Evolutionary conservation across 2,113 vertebrate species (phyloP).

Genomic region (Calcarius ornatus): DNA sequence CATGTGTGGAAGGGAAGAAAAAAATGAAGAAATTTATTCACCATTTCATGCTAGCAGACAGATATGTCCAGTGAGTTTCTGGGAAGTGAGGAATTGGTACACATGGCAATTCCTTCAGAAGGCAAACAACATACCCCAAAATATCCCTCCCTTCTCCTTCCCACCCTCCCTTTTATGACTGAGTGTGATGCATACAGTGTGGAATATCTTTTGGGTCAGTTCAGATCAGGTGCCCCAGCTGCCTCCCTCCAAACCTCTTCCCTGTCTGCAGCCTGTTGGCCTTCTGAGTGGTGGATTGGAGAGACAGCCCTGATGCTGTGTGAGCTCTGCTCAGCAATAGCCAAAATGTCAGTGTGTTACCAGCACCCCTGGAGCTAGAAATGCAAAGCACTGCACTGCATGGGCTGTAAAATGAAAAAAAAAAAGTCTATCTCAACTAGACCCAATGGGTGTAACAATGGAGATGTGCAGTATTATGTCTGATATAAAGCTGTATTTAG

Average conservation of each 20-base stretch:
- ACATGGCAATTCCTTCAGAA: background rate
- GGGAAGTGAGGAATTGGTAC: background rate
- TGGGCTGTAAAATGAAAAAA: background rate
- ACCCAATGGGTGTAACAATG: background rate
- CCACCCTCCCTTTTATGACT: background rate
- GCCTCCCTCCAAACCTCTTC: background rate
- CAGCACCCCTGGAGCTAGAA: background rate
- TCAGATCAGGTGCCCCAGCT: background rate
- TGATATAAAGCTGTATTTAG: background rate
- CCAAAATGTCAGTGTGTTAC: background rate
- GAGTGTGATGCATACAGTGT: no score
- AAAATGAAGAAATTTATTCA: background rate
- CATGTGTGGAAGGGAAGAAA: rapidly evolving
- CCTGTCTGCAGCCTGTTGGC: background rate
- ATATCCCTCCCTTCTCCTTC: background rate
- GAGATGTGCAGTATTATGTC: background rate
- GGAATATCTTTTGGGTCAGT: background rate
- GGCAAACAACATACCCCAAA: rapidly evolving
- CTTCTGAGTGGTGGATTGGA: background rate
- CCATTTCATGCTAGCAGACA: background rate
- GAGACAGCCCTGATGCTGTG: background rate
- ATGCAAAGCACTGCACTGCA: background rate
- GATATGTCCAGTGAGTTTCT: background rate
- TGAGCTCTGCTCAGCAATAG: rapidly evolving
- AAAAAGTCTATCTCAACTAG: background rate